These are phyloP conservation scores for Pteronotus mesoamericanus DNA, from an alignment of 2,797 vertebrate genomes.

Conservation along the genomic window DNA sequence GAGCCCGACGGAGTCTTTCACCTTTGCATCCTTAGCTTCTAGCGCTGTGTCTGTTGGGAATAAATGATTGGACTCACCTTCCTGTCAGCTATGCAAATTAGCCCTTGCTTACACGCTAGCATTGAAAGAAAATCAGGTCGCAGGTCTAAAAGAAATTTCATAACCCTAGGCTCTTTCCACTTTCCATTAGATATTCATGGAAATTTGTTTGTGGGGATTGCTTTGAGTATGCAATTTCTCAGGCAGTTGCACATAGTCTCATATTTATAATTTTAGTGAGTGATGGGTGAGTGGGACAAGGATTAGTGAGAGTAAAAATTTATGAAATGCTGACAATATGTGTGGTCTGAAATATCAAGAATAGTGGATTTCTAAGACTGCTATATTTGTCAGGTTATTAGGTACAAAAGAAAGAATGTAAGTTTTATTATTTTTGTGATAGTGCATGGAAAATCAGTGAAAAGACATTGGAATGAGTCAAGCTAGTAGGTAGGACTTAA, in stretches of 20 bases:
- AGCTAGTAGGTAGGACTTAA: background rate
- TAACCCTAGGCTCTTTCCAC: slow-evolving; percentile 26
- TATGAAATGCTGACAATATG: background rate
- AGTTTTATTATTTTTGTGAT: slow-evolving; percentile 18
- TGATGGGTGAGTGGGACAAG: background rate
- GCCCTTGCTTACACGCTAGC: slow-evolving; percentile 38
- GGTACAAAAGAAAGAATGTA: slow-evolving; percentile 34
- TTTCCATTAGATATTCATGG: slow-evolving; percentile 50
- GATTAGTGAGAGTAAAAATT: background rate
- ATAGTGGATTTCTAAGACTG: background rate
- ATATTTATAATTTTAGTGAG: slow-evolving; percentile 47
- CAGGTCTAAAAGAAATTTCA: slow-evolving; percentile 54
- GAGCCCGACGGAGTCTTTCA: slow-evolving; percentile 38
- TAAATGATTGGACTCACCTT: slow-evolving; percentile 43
- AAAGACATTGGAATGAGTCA: slow-evolving; percentile 19
- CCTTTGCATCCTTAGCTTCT: slow-evolving; percentile 44
- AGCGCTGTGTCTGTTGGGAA: slow-evolving; percentile 40
- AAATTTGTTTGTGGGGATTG: slow-evolving; percentile 48
- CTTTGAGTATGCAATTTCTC: slow-evolving; percentile 51
- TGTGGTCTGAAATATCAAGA: slow-evolving; percentile 24
- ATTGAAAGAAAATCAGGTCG: slow-evolving; percentile 57
- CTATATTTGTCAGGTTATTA: slow-evolving; percentile 15
- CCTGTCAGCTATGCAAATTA: slow-evolving; percentile 63
- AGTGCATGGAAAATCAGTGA: background rate
- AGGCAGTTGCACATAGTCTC: slow-evolving; percentile 9